Percentiles rank a stretch among this genome's conserved stretches.
These are phyloP conservation scores for Scopus umbretta DNA, from an alignment of 2,113 vertebrate genomes.

Conservation along the genomic window DNA sequence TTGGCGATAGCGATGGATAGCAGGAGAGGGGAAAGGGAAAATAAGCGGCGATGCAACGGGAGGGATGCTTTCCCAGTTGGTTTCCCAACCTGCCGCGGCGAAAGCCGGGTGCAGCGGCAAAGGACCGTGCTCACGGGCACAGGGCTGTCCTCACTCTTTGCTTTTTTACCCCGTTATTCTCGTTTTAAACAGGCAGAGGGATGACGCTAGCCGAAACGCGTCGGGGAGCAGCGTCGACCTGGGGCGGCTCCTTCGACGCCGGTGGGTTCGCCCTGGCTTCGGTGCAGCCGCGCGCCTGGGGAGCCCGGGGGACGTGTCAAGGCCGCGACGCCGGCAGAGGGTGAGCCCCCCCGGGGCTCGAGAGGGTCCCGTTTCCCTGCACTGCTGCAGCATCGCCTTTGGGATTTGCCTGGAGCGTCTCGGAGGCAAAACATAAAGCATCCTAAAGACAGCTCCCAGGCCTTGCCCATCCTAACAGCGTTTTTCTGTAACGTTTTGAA, in stretches of 20 bases:
- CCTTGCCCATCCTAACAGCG: background rate
- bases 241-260: background rate
- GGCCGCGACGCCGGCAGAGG: background rate
- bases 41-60: accelerated
- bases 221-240: background rate
- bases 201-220: background rate
- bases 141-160: background rate
- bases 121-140: background rate
- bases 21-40: no score
- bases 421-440: no score
- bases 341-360: background rate
- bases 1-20: background rate
- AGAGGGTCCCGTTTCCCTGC: no score
- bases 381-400: background rate
- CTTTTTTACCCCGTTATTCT: background rate
- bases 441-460: background rate
- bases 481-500: background rate
- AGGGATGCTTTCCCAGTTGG: background rate
- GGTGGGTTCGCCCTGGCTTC: accelerated
- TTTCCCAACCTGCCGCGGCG: background rate
- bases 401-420: background rate
- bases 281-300: accelerated
- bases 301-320: background rate
- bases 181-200: background rate
- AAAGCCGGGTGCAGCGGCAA: accelerated